phyloP scores from a whole-genome alignment of 1,140 invertebrate genomes.

The Leptoteleia sp. region DNA sequence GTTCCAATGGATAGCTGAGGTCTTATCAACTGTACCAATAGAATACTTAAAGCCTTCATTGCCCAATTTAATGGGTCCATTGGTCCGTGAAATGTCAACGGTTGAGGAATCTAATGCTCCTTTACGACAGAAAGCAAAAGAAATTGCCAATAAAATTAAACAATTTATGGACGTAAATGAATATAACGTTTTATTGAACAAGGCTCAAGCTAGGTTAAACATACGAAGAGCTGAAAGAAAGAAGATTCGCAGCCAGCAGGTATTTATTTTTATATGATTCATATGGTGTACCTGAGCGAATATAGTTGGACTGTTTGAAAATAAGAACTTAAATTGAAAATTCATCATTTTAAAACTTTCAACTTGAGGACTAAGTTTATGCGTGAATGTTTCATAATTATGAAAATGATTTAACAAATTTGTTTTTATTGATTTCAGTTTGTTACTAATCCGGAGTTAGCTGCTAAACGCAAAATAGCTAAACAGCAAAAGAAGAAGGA shows the following conservation, averaged over 20 bases:
- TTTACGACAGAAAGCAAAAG: conserved; percentile 84
- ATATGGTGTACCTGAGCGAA: too few species aligned
- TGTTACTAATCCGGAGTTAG: conserved; percentile 88
- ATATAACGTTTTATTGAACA: conserved; percentile 84
- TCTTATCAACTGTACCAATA: conserved; percentile 83
- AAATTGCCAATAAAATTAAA: conserved; percentile 85
- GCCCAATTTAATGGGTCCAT: conserved; percentile 83
- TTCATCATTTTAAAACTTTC: too few species aligned
- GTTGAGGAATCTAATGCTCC: conserved; percentile 81
- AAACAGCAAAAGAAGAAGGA: conserved; percentile 89
- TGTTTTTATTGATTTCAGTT: too few species aligned
- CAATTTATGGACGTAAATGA: conserved; percentile 84
- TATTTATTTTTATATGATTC: conserved; percentile 64
- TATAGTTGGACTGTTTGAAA: too few species aligned
- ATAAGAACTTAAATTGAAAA: too few species aligned
- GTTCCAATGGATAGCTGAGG: conserved; percentile 88
- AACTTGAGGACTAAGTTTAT: too few species aligned
- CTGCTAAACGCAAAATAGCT: conserved; percentile 88
- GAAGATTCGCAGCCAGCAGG: conserved; percentile 82
- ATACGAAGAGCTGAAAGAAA: conserved; percentile 86
- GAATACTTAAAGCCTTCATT: conserved; percentile 82
- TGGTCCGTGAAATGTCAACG: conserved; percentile 86
- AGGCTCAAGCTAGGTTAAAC: conserved; percentile 83
- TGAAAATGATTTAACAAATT: too few species aligned
- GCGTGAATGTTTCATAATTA: too few species aligned